Base-by-base conservation (phyloP, 2,113 vertebrate species). In the Gavia stellata region DNA sequence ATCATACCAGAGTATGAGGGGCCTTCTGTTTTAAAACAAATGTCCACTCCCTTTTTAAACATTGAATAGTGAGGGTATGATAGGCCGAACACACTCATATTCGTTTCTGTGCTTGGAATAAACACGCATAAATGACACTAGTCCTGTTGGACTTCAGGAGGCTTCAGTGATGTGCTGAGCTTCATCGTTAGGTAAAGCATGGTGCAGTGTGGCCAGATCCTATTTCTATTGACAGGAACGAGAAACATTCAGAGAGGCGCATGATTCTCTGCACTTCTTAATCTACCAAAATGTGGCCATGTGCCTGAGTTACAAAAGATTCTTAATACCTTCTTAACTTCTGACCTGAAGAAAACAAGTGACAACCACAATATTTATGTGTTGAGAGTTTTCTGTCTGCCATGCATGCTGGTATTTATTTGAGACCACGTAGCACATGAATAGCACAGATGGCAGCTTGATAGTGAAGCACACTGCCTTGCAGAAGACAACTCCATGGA, bases 21-120 rank as follows among this genome's bases (percentile, higher is more conserved):
- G 88, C 93, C 95, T 98, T 97, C 97, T 98, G 94, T 97, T 97
- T 98, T 85, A 96, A 94, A 95, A 96, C 92, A 79, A 88, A 58
- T 26, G 88, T 96, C 96, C 94, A 92, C 88, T 97, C 96, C 93
- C 97, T 96, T 96, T 75, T 95, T 49, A 96, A 96, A 90, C n/a
- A 28, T 49, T 77, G 59, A 59, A 3, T 31, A 52, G 58, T 23
- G 73, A 44, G 83, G 70, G 50, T 62, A 24, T 6, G 42, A 53
- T 75, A 81, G 90, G 81, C 61, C 65, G 95, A 95, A 91, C 79
- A 45, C 52, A n/a, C 90, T 96, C 84, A 58, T 38, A 75, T 74
- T 90, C 84, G 63, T 86, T 61, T 53, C 53, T 81, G 92, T 65
- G 40, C 80, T 95, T 55, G 49, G 78, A 96, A 93, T 75, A 95